Evolutionary conservation across 2,113 vertebrate genomes (phyloP), one percentile per base, ranked within the genome.

Genomic region (Rhineura floridana): DNA sequence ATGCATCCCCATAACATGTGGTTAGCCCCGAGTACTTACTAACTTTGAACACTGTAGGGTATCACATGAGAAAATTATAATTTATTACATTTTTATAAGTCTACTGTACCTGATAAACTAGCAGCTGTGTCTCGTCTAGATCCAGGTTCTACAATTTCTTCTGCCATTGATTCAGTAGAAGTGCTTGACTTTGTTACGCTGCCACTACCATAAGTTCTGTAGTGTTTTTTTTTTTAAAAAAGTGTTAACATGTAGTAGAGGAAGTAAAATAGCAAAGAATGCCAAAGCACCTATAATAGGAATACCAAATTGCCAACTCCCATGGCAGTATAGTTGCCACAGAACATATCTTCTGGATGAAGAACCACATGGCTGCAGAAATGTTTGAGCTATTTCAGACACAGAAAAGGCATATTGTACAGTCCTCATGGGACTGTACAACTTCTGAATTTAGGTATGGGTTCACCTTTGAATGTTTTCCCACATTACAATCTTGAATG

Each of bases 181-280:
- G 91, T 19, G 48, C 96, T 96, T 23, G 96, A 95, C 89, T 88
- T 95, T 86, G 98, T 98, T 87, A 95, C n/a, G 48, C 91, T 94
- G 90, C 97, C 97, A 94, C 97, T 98, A 76, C 96, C 97, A 1
- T 94, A 90, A 4, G 94, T 97, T 94, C 98, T 98, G 93, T 73
- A 87, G 89, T 59, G 39, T 36, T 17, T 65, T 23, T 42, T 42
- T n/a, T 55, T 55, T 88, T n/a, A 81, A 88, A 93, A 63, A 93
- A 86, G 91, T 10, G 36, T 78, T 63, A 46, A 73, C 65, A 13
- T 39, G 7, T 52, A 70, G 21, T 83, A 9, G 55, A 19, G 63
- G 17, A 17, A 88, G 81, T 52, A 81, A 81, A 88, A 85, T 1
- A 11, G 55, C 10, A 39, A 59, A 17, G 76, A 91, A 46, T 0